A percentile compares a stretch with the other conserved stretches of the same genome.
Conservation (phyloP, 2,113 vertebrate genomes). For the Anser brachyrhynchus region DNA sequence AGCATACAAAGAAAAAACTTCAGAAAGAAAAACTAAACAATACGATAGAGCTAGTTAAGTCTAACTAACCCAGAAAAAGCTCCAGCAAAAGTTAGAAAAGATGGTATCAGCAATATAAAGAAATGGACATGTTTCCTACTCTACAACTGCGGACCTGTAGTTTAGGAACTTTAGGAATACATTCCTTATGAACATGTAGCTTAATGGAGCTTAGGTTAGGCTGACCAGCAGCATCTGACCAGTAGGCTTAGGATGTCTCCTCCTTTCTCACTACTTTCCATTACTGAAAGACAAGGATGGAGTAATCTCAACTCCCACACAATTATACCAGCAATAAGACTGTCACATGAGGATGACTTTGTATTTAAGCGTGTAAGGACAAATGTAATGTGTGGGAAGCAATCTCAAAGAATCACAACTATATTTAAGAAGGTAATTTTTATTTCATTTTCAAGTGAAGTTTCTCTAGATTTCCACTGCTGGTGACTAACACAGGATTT, state of each 20-base stretch:
- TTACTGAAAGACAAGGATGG: background rate
- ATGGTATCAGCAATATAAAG: background rate
- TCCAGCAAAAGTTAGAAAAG: background rate
- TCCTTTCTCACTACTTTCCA: background rate
- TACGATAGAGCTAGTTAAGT: background rate
- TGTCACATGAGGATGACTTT: background rate
- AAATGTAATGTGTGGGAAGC: background rate
- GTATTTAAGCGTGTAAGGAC: background rate
- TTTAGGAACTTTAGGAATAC: background rate
- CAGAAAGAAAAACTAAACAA: background rate
- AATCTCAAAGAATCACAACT: background rate
- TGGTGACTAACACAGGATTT: constrained; percentile 17
- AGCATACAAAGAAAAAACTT: background rate
- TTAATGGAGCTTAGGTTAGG: background rate
- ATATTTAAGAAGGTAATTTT: background rate
- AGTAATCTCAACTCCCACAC: background rate
- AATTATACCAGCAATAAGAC: background rate
- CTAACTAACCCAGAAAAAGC: background rate
- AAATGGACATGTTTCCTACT: background rate
- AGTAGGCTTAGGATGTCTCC: background rate
- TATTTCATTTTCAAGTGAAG: background rate
- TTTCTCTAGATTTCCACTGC: background rate
- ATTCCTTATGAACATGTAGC: background rate
- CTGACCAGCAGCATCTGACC: background rate
- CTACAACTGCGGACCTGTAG: background rate